These are phyloP conservation scores for Pseudomyrmex dendroicus DNA, from an alignment of 1,140 invertebrate species.

Conservation along the genomic window DNA sequence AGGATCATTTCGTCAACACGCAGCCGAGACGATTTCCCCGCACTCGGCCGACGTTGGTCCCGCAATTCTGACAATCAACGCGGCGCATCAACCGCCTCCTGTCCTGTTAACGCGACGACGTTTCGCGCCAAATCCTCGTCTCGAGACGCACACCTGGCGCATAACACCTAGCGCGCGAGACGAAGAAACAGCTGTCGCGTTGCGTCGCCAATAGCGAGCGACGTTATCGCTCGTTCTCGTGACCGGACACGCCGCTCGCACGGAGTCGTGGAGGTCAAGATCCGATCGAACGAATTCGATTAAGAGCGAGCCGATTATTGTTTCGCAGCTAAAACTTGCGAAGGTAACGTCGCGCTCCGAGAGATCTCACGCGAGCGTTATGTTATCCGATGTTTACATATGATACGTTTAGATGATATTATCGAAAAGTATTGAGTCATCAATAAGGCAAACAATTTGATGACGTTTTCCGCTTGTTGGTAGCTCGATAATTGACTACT, in stretches of 20 bases:
- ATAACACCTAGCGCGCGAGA: conserved; percentile 5
- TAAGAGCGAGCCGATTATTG: no score
- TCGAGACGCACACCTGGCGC: conserved; percentile 76
- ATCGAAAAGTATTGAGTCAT: background rate
- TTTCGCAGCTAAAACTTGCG: background rate
- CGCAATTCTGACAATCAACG: background rate
- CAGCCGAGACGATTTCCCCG: conserved; percentile 17
- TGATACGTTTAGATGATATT: conserved; percentile 9
- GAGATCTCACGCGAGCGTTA: conserved; percentile 4
- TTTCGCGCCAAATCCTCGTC: conserved; percentile 77
- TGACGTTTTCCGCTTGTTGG: background rate
- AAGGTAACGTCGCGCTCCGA: background rate
- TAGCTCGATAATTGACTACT: no score
- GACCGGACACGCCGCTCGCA: conserved; percentile 7
- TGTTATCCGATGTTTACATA: conserved; percentile 33
- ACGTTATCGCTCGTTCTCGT: conserved; percentile 57
- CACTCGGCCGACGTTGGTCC: background rate
- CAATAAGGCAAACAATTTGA: background rate
- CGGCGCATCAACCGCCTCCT: background rate
- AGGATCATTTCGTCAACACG: background rate
- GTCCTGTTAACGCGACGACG: background rate
- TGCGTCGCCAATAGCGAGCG: conserved; percentile 57
- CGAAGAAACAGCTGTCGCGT: conserved; percentile 77
- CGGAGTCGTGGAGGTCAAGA: background rate
- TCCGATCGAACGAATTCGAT: background rate